phyloP scores from a whole-genome alignment of 2,797 vertebrate species.

The Diplodus puntazzo region DNA sequence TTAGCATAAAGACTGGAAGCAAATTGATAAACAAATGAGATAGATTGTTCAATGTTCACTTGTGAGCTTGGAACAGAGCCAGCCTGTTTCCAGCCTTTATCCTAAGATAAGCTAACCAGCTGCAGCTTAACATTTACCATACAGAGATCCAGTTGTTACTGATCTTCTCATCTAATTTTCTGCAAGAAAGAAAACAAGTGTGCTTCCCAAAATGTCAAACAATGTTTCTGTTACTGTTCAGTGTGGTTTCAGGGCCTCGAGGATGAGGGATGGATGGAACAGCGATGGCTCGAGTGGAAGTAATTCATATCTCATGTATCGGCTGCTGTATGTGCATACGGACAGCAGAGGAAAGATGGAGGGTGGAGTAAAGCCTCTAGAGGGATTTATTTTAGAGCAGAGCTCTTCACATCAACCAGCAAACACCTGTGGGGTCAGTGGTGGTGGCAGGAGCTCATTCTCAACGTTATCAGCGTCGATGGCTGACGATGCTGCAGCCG shows the following conservation, averaged over 20 bases:
- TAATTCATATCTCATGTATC: conserved; percentile 6
- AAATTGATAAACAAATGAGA: background rate
- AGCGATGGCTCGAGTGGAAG: conserved; percentile 20
- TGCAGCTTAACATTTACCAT: conserved; percentile 1
- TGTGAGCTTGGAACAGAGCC: background rate
- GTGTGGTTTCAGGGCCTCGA: conserved; percentile 14
- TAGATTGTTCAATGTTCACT: background rate
- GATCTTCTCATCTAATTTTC: conserved; percentile 12
- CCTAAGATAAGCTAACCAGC: background rate
- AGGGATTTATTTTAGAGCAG: background rate
- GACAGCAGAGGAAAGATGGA: conserved; percentile 29
- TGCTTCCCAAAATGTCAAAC: conserved; percentile 13
- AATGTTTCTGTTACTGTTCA: conserved; percentile 7
- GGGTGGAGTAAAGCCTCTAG: conserved; percentile 39
- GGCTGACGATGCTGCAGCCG: conserved; percentile 62
- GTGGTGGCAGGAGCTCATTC: conserved; percentile 94
- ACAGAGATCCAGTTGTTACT: background rate
- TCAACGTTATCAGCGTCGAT: conserved; percentile 88
- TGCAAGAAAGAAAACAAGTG: background rate
- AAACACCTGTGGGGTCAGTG: conserved; percentile 94
- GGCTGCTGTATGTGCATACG: conserved; percentile 39
- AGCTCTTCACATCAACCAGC: conserved; percentile 84
- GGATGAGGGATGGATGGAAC: conserved; percentile 22
- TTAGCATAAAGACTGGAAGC: background rate
- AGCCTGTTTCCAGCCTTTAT: background rate